Evolutionary conservation across 2,888 invertebrate genomes (phyloP).

Genomic region (Brachyptera putata): DNA sequence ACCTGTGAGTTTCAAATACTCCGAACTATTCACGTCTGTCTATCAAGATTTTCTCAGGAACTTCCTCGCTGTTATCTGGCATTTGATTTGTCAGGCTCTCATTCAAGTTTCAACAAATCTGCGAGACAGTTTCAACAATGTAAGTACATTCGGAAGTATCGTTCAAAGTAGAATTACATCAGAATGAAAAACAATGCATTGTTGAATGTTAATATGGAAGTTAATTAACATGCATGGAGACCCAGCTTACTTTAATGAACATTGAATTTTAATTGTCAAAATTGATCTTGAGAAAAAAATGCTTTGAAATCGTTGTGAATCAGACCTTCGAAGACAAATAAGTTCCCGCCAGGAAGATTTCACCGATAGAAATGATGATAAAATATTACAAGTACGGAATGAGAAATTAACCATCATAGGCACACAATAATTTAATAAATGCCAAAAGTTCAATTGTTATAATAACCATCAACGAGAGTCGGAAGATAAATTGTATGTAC

Average conservation of each 20-base stretch:
- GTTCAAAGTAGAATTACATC: not conserved
- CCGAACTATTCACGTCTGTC: not conserved
- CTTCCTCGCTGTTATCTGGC: conserved; percentile 64
- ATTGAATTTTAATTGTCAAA: not conserved
- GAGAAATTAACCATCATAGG: no score
- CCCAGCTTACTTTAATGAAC: not conserved
- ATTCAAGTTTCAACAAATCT: conserved; percentile 55
- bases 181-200: conserved; percentile 52
- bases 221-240: not conserved
- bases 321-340: no score
- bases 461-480: no score
- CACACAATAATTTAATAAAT: no score
- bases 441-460: no score
- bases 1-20: not conserved
- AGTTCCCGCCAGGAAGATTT: no score
- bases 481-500: no score
- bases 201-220: conserved; percentile 42
- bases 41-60: conserved; percentile 12
- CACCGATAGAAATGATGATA: no score
- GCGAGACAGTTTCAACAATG: not conserved
- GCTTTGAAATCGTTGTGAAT: no score
- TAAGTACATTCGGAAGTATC: not conserved
- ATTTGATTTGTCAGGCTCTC: conserved; percentile 60
- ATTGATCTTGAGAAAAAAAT: no score
- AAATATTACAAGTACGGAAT: no score